These are phyloP conservation scores for Chloroclysta siterata DNA, from an alignment of 2,888 invertebrate species.

Conservation along the genomic window DNA sequence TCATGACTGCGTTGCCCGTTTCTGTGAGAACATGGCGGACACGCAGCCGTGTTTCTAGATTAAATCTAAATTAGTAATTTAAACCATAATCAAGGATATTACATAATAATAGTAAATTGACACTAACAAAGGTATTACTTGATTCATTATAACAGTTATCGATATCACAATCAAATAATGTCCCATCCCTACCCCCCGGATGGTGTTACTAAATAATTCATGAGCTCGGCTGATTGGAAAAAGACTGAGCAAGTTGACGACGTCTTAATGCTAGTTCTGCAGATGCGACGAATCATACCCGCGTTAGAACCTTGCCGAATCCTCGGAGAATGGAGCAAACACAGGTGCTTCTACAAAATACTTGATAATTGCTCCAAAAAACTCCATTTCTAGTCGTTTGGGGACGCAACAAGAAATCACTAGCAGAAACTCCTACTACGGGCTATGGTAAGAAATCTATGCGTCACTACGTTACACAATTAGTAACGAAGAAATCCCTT, in stretches of 20 bases:
- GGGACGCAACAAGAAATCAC: background rate
- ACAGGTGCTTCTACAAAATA: conserved; percentile 9
- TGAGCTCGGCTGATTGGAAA: conserved; percentile 44
- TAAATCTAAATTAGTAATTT: too few relatives aligned
- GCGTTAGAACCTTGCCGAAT: conserved; percentile 22
- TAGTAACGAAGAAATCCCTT: too few relatives aligned
- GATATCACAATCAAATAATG: conserved; percentile 16
- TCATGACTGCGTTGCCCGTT: too few relatives aligned
- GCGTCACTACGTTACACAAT: too few relatives aligned
- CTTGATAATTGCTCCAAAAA: conserved; percentile 9
- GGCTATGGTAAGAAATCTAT: background rate
- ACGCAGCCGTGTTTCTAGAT: too few relatives aligned
- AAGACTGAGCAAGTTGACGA: conserved; percentile 43
- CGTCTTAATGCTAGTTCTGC: conserved; percentile 39
- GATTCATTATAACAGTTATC: conserved; percentile 2
- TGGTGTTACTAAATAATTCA: conserved; percentile 45
- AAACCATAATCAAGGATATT: too few relatives aligned
- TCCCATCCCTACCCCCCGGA: conserved; percentile 30
- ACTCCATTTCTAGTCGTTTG: background rate
- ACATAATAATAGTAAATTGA: too few relatives aligned
- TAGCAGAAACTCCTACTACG: too few relatives aligned
- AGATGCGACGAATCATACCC: conserved; percentile 39
- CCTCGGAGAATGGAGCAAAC: background rate
- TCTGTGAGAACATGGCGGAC: too few relatives aligned
- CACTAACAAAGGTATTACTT: too few relatives aligned